phyloP scores from a whole-genome alignment of 1,140 invertebrate species.

The Drosophila ficusphila region DNA sequence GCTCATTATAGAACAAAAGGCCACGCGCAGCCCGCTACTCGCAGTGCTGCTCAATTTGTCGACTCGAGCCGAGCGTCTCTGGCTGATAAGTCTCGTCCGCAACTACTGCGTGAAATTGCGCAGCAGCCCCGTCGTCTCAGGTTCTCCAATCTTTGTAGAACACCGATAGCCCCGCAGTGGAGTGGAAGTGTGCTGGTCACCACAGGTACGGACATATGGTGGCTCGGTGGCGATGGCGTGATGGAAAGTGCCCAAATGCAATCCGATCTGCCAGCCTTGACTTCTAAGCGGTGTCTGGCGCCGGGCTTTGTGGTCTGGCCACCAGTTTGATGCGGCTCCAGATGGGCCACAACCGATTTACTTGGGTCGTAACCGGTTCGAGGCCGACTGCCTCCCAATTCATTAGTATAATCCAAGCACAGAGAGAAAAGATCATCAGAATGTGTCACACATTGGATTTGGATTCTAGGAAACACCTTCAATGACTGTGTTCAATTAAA shows the following conservation, averaged over 20 bases:
- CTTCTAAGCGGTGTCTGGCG: neutral
- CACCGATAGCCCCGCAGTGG: constrained; percentile 16
- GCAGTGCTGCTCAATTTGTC: constrained; percentile 36
- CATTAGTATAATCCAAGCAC: constrained; percentile 6
- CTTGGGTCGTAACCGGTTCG: constrained; percentile 55
- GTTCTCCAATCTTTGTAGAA: constrained; percentile 3
- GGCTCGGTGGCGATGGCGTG: constrained; percentile 18
- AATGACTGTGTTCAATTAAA: neutral
- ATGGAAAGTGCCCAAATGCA: constrained; percentile 37
- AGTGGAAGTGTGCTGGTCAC: constrained; percentile 34
- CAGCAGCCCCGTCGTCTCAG: constrained; percentile 28
- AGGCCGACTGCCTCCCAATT: constrained; percentile 28
- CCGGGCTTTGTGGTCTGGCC: constrained; percentile 3
- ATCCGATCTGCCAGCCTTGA: constrained; percentile 8
- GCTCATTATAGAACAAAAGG: constrained; percentile 69
- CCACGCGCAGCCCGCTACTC: constrained; percentile 67
- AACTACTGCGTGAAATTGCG: constrained; percentile 53
- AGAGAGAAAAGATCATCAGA: neutral
- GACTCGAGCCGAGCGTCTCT: constrained; percentile 20
- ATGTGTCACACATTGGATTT: too few species aligned
- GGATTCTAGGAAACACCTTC: too few species aligned
- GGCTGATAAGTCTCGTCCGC: constrained; percentile 53
- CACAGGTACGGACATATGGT: constrained; percentile 32
- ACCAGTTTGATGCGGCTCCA: constrained; percentile 30
- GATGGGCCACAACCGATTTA: constrained; percentile 49